Base-by-base conservation (phyloP, 2,113 vertebrate genomes). In the Theristicus caerulescens region DNA sequence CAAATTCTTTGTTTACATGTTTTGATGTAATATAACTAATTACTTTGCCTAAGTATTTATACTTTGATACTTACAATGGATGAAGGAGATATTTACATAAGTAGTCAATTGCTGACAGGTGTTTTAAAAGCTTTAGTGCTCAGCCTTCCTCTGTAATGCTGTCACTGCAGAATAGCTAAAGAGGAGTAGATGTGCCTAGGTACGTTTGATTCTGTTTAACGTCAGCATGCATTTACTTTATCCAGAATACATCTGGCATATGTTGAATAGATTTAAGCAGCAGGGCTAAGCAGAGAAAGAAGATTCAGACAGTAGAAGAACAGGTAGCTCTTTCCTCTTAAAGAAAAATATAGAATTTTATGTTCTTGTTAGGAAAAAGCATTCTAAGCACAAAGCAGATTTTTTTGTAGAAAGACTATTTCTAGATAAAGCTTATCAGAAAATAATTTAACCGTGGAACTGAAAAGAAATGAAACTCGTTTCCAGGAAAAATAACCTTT, bases 401-500 rank as follows among this genome's bases (percentile, higher is more conserved):
- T 57, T 86, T 86, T 55, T 87, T 86, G 51, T 83, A 18, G 61
- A 77, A 61, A 85, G 21, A 49, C 0, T 74, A 62, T 61, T 90
- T 94, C 26, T 78, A 74, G 66, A 27, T 90, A 77, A 81, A 86
- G 32, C 26, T 67, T 82, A 32, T 40, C 44, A 61, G 78, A 65
- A 88, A 90, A 51, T 44, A 78, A 20, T 74, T 86, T 54, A 81
- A 46, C 44, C 40, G 69, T 78, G 86, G 81, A 87, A 47, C 34
- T 24, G 55, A 79, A 82, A 77, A 83, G 69, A 80, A 86, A 95
- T 97, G 88, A 97, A 93, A 71, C 16, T 42, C 1, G 1, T 79
- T 92, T 93, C 83, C 86, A 95, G 90, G 86, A 97, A 91, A 97
- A 94, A 44, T 42, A 96, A 89, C 8, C 25, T 93, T 49, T 87